Conservation (phyloP, 2,113 vertebrate genomes). For the Bettongia penicillata region DNA sequence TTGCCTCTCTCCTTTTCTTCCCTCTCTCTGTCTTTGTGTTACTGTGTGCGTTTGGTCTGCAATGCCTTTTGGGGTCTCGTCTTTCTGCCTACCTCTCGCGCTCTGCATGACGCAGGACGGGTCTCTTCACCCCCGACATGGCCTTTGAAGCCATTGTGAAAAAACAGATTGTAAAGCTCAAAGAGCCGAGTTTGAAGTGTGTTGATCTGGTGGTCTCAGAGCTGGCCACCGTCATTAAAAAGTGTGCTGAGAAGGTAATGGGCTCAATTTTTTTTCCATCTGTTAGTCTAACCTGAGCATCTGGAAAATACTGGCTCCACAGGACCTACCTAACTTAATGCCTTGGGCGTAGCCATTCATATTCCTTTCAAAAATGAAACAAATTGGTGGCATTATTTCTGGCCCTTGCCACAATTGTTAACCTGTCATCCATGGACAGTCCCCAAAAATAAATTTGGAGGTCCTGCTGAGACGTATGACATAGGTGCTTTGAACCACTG, state of each 20-base stretch:
- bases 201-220: slow-evolving; percentile 86
- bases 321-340: slow-evolving; percentile 25
- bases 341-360: neutral
- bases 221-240: slow-evolving; percentile 85
- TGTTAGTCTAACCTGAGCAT: slow-evolving; percentile 3
- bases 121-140: slow-evolving; percentile 86
- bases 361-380: neutral
- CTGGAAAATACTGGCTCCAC: slow-evolving; percentile 63
- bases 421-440: neutral
- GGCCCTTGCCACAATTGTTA: neutral
- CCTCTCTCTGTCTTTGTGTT: slow-evolving; percentile 65
- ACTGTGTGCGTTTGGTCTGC: slow-evolving; percentile 57
- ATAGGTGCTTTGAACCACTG: neutral
- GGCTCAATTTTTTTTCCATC: slow-evolving; percentile 51
- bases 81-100: slow-evolving; percentile 68
- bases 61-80: slow-evolving; percentile 66
- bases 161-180: slow-evolving; percentile 85
- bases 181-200: slow-evolving; percentile 85
- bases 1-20: slow-evolving; percentile 68
- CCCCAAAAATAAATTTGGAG: neutral
- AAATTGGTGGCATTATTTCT: neutral
- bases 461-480: slow-evolving; percentile 14
- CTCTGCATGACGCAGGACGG: slow-evolving; percentile 81
- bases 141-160: slow-evolving; percentile 87
- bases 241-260: slow-evolving; percentile 85